Evolutionary conservation across 2,113 vertebrate species (phyloP).

Genomic region (Cettia cetti): DNA sequence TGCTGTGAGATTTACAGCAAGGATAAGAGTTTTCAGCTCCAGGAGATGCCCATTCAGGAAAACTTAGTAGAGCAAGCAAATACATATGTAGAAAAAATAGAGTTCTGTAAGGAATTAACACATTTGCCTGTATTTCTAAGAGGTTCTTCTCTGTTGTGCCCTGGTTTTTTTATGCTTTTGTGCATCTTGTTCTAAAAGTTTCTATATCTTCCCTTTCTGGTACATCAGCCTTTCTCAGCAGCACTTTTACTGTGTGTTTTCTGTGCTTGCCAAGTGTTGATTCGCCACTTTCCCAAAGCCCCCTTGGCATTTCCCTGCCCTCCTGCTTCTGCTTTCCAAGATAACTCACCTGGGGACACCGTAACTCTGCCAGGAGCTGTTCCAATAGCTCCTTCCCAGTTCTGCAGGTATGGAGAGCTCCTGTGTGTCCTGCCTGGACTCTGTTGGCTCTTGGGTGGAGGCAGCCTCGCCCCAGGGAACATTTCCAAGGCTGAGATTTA

Average conservation of each 20-base stretch:
- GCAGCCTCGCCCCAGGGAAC: rapidly evolving
- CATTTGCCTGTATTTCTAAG: rapidly evolving
- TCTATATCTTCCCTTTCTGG: background rate
- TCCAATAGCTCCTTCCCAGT: background rate
- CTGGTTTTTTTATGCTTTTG: background rate
- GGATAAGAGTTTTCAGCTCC: background rate
- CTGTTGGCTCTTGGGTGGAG: background rate
- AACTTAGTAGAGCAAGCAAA: background rate
- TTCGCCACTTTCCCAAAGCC: background rate
- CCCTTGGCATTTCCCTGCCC: background rate
- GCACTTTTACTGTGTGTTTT: background rate
- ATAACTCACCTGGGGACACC: rapidly evolving
- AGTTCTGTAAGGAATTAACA: background rate
- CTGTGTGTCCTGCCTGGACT: background rate
- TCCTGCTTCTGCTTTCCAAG: background rate
- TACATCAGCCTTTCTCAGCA: background rate
- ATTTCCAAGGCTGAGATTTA: background rate
- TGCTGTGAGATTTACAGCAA: background rate
- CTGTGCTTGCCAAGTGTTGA: rapidly evolving
- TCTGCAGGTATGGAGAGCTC: background rate
- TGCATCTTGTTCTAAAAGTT: rapidly evolving
- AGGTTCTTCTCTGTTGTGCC: background rate
- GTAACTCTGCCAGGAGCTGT: background rate
- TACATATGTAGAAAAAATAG: background rate
- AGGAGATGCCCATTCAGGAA: background rate